A percentile compares a stretch with the other conserved stretches of the same genome.
These are phyloP conservation scores for Pagrus major DNA, from an alignment of 2,113 vertebrate species.

Conservation along the genomic window DNA sequence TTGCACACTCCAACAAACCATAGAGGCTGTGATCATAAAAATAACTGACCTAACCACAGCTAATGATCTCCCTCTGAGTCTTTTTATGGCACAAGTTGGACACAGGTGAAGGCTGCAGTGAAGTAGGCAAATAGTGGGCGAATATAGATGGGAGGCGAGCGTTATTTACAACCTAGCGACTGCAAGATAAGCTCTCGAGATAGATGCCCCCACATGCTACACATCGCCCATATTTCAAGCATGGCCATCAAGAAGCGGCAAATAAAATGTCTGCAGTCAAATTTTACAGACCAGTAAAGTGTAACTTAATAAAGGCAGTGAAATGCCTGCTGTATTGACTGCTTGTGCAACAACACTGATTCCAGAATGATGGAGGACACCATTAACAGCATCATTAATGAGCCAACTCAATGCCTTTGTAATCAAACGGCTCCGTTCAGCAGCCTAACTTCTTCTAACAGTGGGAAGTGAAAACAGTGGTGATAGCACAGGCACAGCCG, in stretches of 20 bases:
- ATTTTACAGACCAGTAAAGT: conserved; percentile 83
- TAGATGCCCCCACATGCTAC: conserved; percentile 46
- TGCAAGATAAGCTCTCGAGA: conserved; percentile 52
- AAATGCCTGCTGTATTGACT: conserved; percentile 62
- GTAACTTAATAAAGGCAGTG: conserved; percentile 77
- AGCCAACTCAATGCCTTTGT: conserved; percentile 66
- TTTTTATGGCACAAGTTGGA: conserved; percentile 41
- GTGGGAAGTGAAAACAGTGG: conserved; percentile 68
- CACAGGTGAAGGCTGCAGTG: conserved; percentile 52
- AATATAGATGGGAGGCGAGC: conserved; percentile 31
- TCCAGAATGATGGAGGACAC: conserved; percentile 75
- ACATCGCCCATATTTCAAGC: conserved; percentile 65
- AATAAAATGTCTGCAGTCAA: conserved; percentile 81
- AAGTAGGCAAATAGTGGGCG: conserved; percentile 25
- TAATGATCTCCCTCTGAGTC: conserved; percentile 74
- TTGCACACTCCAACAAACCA: conserved; percentile 44
- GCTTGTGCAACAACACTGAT: conserved; percentile 70
- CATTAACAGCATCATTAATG: conserved; percentile 79
- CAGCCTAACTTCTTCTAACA: conserved; percentile 65
- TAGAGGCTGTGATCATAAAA: conserved; percentile 56
- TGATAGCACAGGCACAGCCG: conserved; percentile 48
- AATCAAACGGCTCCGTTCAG: conserved; percentile 73
- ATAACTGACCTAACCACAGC: conserved; percentile 61
- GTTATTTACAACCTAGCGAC: conserved; percentile 66
- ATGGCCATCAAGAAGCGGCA: conserved; percentile 69